Conservation (phyloP, 1,140 invertebrate species). For the Fragariocoptes setiger region DNA sequence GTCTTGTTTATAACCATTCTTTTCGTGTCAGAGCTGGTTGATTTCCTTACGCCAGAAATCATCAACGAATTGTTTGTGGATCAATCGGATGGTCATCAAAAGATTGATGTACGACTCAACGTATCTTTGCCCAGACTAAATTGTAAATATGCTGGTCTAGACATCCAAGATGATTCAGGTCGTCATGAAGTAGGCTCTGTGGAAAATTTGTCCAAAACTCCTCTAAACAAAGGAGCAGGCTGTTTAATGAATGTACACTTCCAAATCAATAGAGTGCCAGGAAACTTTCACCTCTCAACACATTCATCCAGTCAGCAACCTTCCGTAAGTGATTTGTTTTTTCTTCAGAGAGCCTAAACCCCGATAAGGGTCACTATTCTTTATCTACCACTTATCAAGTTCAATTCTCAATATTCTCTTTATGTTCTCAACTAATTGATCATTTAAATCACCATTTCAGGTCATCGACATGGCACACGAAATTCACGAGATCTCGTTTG, state of each 20-base stretch:
- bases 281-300: constrained; percentile 30
- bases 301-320: constrained; percentile 24
- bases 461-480: constrained; percentile 26
- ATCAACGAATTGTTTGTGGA: constrained; percentile 26
- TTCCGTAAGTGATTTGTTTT: too few relatives aligned
- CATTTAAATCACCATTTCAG: too few relatives aligned
- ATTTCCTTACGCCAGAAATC: constrained; percentile 24
- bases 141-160: constrained; percentile 25
- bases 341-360: too few relatives aligned
- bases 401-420: too few relatives aligned
- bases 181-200: constrained; percentile 30
- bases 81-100: constrained; percentile 18
- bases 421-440: too few relatives aligned
- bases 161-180: constrained; percentile 30
- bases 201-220: constrained; percentile 23
- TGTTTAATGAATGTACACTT: constrained; percentile 22
- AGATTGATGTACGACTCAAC: constrained; percentile 24
- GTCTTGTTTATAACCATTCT: constrained; percentile 23
- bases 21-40: constrained; percentile 23
- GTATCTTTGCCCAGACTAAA: constrained; percentile 20
- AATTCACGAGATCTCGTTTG: constrained; percentile 25
- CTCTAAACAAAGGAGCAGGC: constrained; percentile 18
- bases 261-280: constrained; percentile 19
- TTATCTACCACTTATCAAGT: too few relatives aligned
- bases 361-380: too few relatives aligned